Base-by-base conservation (phyloP, 35 echinoderm and acorn worm species). In the Apostichopus japonicus region DNA sequence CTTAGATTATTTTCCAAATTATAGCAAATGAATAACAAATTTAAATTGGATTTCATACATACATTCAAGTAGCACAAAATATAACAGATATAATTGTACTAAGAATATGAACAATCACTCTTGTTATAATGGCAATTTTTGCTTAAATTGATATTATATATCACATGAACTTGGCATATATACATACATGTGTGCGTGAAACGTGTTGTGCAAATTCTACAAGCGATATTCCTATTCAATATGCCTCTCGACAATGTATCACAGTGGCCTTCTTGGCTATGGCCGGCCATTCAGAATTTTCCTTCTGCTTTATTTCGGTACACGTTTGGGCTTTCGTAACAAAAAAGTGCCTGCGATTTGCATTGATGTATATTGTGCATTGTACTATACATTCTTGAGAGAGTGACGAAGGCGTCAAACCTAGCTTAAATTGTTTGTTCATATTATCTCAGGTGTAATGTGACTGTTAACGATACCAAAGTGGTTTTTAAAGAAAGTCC, bases 261-360 rank as follows among this genome's bases (percentile, higher is more conserved):
- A 61, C 57, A 61, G 57, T 61, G 57, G 57, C 57, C 57, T 61
- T 61, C 57, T 13, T 44, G 33, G 13, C 13, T 61, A 61, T 5
- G 57, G 57, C 13, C 57, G 13, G 57, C 13, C 13, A 6, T 10
- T 61, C 13, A 6, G 57, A 61, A 61, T 19, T 75, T 75, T 21
- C 6, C 11, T 67, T 67, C 8, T 11, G 63, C 11, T 67, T 67
- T 67, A 67, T 67, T 67, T 19, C n/a, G 71, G 71, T 75, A 75
- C 71, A 75, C 14, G n/a, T 75, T 75, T 75, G 71, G 71, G 71
- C 71, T 75, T 75, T 75, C 71, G 71, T 75, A 7, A 75, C 71
- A 75, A 75, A 75, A 72, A 75, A 75, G 71, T 75, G 71, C 71
- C 71, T 75, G 71, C 17, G 17, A 19, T 75, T 75, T 75, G 71